These are phyloP conservation scores for Zygogramma bicolorata DNA, from an alignment of 2,888 invertebrate species.

Conservation along the genomic window DNA sequence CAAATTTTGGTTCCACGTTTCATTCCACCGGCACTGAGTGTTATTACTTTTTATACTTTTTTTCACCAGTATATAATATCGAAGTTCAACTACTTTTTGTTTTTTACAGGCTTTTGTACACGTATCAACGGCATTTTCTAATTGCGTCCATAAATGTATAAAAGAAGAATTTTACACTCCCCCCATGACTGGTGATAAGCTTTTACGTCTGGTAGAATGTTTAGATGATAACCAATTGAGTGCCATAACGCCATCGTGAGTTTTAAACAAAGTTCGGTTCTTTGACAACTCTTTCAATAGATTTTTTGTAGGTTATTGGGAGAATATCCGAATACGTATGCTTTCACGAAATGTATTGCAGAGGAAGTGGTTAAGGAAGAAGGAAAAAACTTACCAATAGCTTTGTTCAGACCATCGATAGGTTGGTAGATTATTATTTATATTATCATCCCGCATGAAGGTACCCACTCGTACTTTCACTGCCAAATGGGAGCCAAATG, in stretches of 20 bases:
- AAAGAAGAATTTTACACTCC: conserved; percentile 71
- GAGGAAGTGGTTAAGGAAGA: conserved; percentile 80
- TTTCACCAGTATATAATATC: too few relatives aligned
- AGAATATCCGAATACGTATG: conserved; percentile 79
- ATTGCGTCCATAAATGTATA: conserved; percentile 70
- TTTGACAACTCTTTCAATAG: too few relatives aligned
- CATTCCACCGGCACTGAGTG: too few relatives aligned
- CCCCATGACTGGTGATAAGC: conserved; percentile 62
- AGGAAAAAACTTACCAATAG: conserved; percentile 78
- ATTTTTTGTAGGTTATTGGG: conserved; percentile 47
- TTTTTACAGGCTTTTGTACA: conserved; percentile 68
- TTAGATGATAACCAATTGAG: conserved; percentile 64
- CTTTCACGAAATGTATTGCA: conserved; percentile 89
- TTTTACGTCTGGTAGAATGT: conserved; percentile 65
- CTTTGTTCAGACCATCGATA: conserved; percentile 87
- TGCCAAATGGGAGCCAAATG: too few relatives aligned
- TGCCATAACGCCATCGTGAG: conserved; percentile 60
- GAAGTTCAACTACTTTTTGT: too few relatives aligned
- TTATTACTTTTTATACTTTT: too few relatives aligned
- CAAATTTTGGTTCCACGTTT: too few relatives aligned
- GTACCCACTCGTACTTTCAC: too few relatives aligned
- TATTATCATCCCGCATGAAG: too few relatives aligned
- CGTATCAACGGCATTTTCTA: conserved; percentile 76
- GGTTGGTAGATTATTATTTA: conserved; percentile 69
- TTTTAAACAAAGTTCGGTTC: too few relatives aligned